A percentile compares a stretch with the other conserved stretches of the same genome.
phyloP scores from a whole-genome alignment of 2,888 invertebrate species.

The Mythimna ferrago region DNA sequence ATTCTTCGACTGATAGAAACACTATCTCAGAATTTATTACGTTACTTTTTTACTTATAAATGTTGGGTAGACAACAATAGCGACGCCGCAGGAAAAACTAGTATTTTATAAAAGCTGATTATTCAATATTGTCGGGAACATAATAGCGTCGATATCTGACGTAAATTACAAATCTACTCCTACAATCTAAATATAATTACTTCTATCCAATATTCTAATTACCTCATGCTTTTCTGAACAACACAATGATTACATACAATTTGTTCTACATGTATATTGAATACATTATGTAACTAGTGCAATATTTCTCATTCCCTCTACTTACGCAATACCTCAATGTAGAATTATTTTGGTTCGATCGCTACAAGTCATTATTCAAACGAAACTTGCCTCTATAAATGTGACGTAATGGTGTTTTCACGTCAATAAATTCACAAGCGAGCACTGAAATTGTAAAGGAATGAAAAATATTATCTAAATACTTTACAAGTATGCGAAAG shows the following conservation, averaged over 20 bases:
- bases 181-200: conserved; percentile 47
- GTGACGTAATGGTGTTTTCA: conserved; percentile 72
- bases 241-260: conserved; percentile 50
- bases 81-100: too few relatives aligned
- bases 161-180: conserved; percentile 39
- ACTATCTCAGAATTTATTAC: too few relatives aligned
- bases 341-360: conserved; percentile 60
- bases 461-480: conserved; percentile 80
- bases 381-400: conserved; percentile 76
- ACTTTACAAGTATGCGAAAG: conserved; percentile 26
- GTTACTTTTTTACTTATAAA: too few relatives aligned
- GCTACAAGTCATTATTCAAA: conserved; percentile 68
- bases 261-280: conserved; percentile 51
- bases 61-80: too few relatives aligned
- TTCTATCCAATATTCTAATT: conserved; percentile 48
- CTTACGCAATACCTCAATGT: conserved; percentile 63
- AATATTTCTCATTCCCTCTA: conserved; percentile 80
- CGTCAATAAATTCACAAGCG: conserved; percentile 79
- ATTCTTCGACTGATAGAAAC: too few relatives aligned
- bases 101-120: neutral
- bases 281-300: conserved; percentile 55
- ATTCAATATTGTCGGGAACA: conserved; percentile 10
- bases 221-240: conserved; percentile 58
- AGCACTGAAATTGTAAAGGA: conserved; percentile 84
- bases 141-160: conserved; percentile 18